These are phyloP conservation scores for Choristoneura fumiferana DNA, from an alignment of 1,140 invertebrate species.

Conservation along the genomic window DNA sequence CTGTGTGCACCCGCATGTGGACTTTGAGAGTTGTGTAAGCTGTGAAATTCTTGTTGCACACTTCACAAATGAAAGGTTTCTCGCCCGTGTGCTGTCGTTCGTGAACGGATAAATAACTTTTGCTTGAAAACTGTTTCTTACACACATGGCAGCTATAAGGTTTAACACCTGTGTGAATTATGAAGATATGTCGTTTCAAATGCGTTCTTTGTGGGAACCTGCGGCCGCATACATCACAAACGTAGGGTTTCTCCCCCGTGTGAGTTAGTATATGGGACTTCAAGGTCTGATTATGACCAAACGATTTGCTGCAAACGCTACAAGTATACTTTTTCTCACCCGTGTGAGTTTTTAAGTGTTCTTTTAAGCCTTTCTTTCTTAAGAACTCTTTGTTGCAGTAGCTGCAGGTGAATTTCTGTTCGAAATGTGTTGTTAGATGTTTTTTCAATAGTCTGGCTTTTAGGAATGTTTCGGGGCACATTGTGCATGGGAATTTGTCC, in stretches of 20 bases:
- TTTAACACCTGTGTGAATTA: constrained; percentile 88
- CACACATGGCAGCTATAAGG: constrained; percentile 92
- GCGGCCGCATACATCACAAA: constrained; percentile 89
- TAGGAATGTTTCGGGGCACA: constrained; percentile 48
- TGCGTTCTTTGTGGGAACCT: constrained; percentile 90
- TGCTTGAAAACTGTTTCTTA: constrained; percentile 87
- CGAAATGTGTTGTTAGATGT: constrained; percentile 48
- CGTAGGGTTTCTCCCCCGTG: constrained; percentile 92
- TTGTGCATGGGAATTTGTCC: constrained; percentile 41
- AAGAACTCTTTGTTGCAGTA: constrained; percentile 56
- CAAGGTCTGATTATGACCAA: constrained; percentile 87
- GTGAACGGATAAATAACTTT: constrained; percentile 82
- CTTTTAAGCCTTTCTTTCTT: constrained; percentile 60
- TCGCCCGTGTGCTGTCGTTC: constrained; percentile 78
- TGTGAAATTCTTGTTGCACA: constrained; percentile 73
- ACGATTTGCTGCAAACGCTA: constrained; percentile 85
- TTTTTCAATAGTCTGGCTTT: constrained; percentile 51
- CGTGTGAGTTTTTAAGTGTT: constrained; percentile 63
- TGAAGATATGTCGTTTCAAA: constrained; percentile 89
- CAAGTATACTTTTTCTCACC: constrained; percentile 82
- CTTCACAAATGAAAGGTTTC: constrained; percentile 78
- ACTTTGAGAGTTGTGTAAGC: constrained; percentile 79
- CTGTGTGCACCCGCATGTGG: constrained; percentile 81
- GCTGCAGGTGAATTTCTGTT: constrained; percentile 52
- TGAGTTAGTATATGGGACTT: constrained; percentile 90